Base-by-base conservation (phyloP, 2,888 invertebrate species). In the Cylindroiulus punctatus region DNA sequence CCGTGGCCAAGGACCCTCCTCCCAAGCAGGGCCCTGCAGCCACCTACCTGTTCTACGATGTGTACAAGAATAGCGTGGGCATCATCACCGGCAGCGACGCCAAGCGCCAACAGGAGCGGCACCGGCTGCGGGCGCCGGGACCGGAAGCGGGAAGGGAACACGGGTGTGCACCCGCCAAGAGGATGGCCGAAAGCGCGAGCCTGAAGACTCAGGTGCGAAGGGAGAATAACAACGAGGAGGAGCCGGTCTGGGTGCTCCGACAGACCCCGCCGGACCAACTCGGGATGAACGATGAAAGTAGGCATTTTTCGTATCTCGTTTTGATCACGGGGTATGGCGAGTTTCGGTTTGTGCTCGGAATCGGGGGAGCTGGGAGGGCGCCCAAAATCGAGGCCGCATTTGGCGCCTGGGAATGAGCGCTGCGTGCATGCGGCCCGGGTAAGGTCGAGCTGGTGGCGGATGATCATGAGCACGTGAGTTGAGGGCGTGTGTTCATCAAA, bases 21-120 rank as follows among this genome's bases (percentile, higher is more conserved):
- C 14, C 5, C 32, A 81, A 81, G 32, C 81, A 5, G 14, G n/a
- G 30, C 30, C 47, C 30, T 1, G 30, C 81, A 7, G 14, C 81
- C 4, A 84, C 84, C 12, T 84, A 36, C 36, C 32, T 84, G 32
- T 84, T 84, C 36, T 84, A 84, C 42, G 84, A 84, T 19, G 84
- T 84, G 26, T 84, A 42, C 42, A 30, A 40, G 40, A 84, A 84
- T 42, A 84, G 84, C 36, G 84, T 30, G 5, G 84, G 40, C 8
- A 12, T 84, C 42, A 32, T 84, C 36, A 40, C 40, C 42, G 40
- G 40, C 14, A 40, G 36, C 84, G 84, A 84, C 12, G 47, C 47
- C 47, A 47, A 47, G 17, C 47, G 47, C 47, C 47, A 47, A 17
- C 14, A 47, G 47, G 47, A 47, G 47, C 47, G 47, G 14, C 47